Evolutionary conservation across 2,113 vertebrate species (phyloP).

Genomic region (Phodopus roborovskii): DNA sequence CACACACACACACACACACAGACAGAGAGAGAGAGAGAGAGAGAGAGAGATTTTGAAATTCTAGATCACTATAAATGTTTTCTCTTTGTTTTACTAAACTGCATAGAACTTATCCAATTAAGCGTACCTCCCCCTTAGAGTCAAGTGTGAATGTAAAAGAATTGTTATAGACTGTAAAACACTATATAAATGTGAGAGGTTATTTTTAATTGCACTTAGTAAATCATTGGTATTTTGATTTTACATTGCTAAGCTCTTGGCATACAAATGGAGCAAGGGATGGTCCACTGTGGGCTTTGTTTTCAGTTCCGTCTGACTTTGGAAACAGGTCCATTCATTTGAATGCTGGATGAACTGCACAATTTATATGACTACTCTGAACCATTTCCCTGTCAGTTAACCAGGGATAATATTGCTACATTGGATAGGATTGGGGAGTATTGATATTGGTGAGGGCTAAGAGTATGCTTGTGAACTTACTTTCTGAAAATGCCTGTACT

Average conservation of each 20-base stretch:
- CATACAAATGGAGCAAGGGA: neutral
- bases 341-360: neutral
- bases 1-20: neutral
- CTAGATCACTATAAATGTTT: slow-evolving; percentile 43
- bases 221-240: slow-evolving; percentile 29
- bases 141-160: slow-evolving; percentile 28
- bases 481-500: neutral
- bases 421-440: neutral
- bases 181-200: slow-evolving; percentile 23
- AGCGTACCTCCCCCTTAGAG: slow-evolving; percentile 19
- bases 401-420: neutral
- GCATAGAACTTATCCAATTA: neutral
- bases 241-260: neutral
- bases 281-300: neutral
- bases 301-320: neutral
- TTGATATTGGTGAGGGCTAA: neutral
- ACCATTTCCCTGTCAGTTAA: neutral
- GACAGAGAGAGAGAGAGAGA: too few relatives aligned
- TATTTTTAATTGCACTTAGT: slow-evolving; percentile 50
- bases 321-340: neutral
- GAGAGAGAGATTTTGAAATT: neutral
- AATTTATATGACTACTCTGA: neutral
- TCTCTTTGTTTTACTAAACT: slow-evolving; percentile 45
- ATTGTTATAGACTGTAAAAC: slow-evolving; percentile 37
- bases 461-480: neutral